Conservation (phyloP, 2,797 vertebrate species). For the Odontamblyopus lacepedii region DNA sequence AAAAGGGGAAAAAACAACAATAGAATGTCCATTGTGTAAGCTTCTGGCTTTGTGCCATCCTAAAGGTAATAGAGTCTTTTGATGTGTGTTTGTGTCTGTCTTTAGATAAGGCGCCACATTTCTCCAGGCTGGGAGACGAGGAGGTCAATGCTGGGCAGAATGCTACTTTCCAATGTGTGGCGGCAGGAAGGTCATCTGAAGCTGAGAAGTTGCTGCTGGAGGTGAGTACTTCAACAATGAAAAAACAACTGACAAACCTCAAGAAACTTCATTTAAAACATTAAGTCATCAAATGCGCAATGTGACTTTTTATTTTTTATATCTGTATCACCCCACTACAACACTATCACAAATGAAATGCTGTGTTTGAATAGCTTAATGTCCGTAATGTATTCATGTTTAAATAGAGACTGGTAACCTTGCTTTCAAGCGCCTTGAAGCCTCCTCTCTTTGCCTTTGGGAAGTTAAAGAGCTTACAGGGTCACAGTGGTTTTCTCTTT, state of each 20-base stretch:
- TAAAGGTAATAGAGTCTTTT: conserved; percentile 48
- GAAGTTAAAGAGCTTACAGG: conserved; percentile 36
- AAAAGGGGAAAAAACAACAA: conserved; percentile 9
- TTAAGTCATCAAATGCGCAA: not conserved
- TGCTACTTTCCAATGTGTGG: conserved; percentile 94
- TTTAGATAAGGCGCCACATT: conserved; percentile 94
- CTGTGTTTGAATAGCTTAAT: conserved; percentile 13
- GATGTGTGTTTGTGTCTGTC: conserved; percentile 37
- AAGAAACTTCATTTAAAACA: not conserved
- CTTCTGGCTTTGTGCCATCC: conserved; percentile 29
- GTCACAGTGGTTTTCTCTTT: conserved; percentile 33
- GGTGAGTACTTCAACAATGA: conserved; percentile 75
- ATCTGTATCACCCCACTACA: conserved; percentile 5
- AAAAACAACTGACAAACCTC: too few relatives aligned
- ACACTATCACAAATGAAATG: not conserved
- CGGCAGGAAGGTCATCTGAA: conserved; percentile 86
- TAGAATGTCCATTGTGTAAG: conserved; percentile 20
- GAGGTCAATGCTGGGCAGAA: conserved; percentile 97
- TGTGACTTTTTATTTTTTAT: conserved; percentile 1
- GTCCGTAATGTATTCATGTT: conserved; percentile 18
- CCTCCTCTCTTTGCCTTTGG: conserved; percentile 36
- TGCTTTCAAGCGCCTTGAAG: conserved; percentile 38
- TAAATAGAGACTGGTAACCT: conserved; percentile 24
- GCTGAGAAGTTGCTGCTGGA: conserved; percentile 90
- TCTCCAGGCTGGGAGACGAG: conserved; percentile 93